A percentile compares a stretch with the other conserved stretches of the same genome.
Conservation (phyloP, 2,888 invertebrate genomes). For the Diadegma fenestrale region DNA sequence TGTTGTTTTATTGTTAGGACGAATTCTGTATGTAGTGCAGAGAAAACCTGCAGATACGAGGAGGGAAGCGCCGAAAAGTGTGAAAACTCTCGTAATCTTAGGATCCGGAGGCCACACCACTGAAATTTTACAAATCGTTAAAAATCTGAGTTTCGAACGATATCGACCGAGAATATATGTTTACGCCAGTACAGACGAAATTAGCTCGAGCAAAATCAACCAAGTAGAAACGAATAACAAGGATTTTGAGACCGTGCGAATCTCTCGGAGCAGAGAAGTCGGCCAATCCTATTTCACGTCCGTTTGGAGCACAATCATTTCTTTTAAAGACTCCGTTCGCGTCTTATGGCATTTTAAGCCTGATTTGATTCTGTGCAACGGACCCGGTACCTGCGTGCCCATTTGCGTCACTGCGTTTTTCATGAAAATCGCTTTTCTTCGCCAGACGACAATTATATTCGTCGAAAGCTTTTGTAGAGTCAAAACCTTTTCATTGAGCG, state of each 20-base stretch:
- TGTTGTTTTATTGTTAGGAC: conserved; percentile 51
- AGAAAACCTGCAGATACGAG: conserved; percentile 64
- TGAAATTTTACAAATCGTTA: conserved; percentile 94
- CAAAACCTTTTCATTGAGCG: conserved; percentile 94
- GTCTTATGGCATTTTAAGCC: conserved; percentile 90
- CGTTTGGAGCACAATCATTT: conserved; percentile 91
- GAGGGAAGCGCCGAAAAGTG: conserved; percentile 57
- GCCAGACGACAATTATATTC: conserved; percentile 92
- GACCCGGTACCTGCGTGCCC: conserved; percentile 98
- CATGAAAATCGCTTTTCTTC: conserved; percentile 89
- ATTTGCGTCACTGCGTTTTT: conserved; percentile 93
- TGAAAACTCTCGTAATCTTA: conserved; percentile 88
- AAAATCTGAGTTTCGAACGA: conserved; percentile 87
- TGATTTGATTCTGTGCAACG: conserved; percentile 95
- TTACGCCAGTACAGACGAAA: conserved; percentile 91
- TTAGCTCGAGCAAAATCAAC: conserved; percentile 90
- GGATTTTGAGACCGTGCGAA: conserved; percentile 86
- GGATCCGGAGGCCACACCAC: conserved; percentile 97
- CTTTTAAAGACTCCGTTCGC: conserved; percentile 90
- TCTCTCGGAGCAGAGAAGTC: conserved; percentile 95
- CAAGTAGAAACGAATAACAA: conserved; percentile 84
- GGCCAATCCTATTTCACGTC: conserved; percentile 94
- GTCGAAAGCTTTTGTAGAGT: conserved; percentile 98
- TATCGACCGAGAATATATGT: conserved; percentile 92
- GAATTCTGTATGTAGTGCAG: conserved; percentile 75